These are phyloP conservation scores for Trichogramma dendrolimi DNA, from an alignment of 2,888 invertebrate genomes.

Conservation along the genomic window DNA sequence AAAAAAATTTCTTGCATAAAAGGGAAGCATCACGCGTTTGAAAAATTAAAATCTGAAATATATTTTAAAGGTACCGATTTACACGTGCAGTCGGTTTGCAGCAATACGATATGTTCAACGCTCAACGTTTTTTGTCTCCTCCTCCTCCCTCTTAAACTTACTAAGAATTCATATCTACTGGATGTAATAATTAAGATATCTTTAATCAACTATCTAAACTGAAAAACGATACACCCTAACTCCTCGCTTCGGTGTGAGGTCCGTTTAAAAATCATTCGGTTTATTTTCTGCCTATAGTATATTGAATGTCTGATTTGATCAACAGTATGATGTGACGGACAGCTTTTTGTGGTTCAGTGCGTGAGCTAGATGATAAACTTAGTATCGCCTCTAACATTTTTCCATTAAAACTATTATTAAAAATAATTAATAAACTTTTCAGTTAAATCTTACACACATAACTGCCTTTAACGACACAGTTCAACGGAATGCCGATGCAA, in stretches of 20 bases:
- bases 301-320: background rate
- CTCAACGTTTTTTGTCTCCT: conserved; percentile 33
- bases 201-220: conserved; percentile 40
- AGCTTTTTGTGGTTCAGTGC: conserved; percentile 22
- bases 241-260: conserved; percentile 17
- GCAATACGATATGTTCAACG: conserved; percentile 46
- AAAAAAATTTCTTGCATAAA: no score
- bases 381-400: conserved; percentile 21
- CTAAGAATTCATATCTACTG: conserved; percentile 34
- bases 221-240: conserved; percentile 30
- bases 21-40: no score
- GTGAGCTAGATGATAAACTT: conserved; percentile 30
- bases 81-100: conserved; percentile 18
- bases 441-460: conserved; percentile 13
- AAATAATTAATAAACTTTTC: background rate
- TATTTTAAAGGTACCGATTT: background rate
- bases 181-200: conserved; percentile 38
- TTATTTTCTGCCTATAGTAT: conserved; percentile 19
- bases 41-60: no score
- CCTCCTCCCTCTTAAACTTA: conserved; percentile 31
- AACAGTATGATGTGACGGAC: background rate
- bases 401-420: conserved; percentile 27
- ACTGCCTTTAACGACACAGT: conserved; percentile 21
- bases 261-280: conserved; percentile 12
- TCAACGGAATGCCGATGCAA: conserved; percentile 12